phyloP scores from a whole-genome alignment of 1,140 invertebrate species.

The Bombus confusus region DNA sequence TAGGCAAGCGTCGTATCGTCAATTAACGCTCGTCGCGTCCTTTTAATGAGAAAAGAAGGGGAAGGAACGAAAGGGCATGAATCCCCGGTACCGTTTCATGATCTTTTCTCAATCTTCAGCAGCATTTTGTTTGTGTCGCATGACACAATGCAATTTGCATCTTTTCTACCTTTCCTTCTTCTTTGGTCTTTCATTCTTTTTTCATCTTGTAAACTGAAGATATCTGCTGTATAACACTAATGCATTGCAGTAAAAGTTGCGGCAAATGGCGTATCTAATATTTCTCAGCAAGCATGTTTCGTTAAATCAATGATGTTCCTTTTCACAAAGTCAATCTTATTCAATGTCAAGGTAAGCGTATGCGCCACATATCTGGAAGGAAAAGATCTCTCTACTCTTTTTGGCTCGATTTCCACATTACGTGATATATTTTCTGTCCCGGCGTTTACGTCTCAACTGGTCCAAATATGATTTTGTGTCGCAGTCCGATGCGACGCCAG shows the following conservation, averaged over 20 bases:
- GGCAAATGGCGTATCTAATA: conserved; percentile 55
- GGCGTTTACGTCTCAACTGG: conserved; percentile 19
- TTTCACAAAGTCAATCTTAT: conserved; percentile 41
- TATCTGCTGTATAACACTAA: conserved; percentile 32
- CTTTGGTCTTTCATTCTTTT: neutral
- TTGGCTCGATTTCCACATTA: conserved; percentile 42
- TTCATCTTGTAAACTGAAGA: neutral
- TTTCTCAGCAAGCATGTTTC: conserved; percentile 49
- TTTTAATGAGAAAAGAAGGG: neutral
- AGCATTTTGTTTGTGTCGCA: neutral
- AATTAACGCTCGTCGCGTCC: conserved; percentile 14
- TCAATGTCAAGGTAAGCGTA: conserved; percentile 65
- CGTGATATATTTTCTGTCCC: conserved; percentile 30
- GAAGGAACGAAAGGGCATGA: neutral
- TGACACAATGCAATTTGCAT: neutral
- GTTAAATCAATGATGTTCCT: conserved; percentile 61
- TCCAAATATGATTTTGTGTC: neutral
- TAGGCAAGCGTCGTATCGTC: conserved; percentile 1
- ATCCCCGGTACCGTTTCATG: neutral
- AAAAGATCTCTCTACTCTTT: conserved; percentile 15
- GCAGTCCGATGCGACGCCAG: no score
- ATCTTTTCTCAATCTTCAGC: neutral
- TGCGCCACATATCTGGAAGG: conserved; percentile 15
- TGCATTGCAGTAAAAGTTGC: conserved; percentile 66
- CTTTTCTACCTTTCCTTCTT: neutral